Evolutionary conservation across 2,797 vertebrate genomes (phyloP), one percentile per base, ranked within the genome.

Genomic region (Syndactyla subalaris): DNA sequence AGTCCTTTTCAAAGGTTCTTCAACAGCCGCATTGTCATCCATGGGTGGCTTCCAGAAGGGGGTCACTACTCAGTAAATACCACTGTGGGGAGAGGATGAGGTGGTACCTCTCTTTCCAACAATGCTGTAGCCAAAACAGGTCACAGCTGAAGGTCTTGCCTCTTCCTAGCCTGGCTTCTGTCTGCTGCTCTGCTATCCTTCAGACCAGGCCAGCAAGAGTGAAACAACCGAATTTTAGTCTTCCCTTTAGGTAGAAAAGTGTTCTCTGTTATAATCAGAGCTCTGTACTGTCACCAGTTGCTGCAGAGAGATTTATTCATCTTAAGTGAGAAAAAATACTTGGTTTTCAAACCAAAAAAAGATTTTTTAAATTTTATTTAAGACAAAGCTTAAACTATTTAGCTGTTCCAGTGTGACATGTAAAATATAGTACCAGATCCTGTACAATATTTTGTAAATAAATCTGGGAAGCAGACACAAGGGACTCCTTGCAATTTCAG

Each of bases 31-130:
- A 4, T 17, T 80, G 26, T 49, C 36, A 57, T 27, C 16, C 36
- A 23, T 27, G 7, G 0, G 0, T 5, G 41, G 10, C 10, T 70
- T 59, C 14, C 23, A 36, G 29, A 36, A 29, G 7, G 14, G 26
- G 24, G 26, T 1, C 21, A 12, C n/a, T 32, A 18, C 55, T 79
- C 27, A 13, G 4, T 5, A 59, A 46, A 8, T 5, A 9, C 5
- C 15, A 14, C 39, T 9, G 6, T 10, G 19, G 18, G 46, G 26
- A 83, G 36, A 49, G 34, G 7, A 24, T 30, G 38, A 52, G 14
- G 12, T 58, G 34, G 15, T 26, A 36, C 9, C 14, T 71, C 20
- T 57, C 34, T 13, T 73, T 59, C 39, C 30, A 78, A 2, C 5
- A 73, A 2, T 0, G 1, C 34, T 58, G 36, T 9, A 80, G 39